These are phyloP conservation scores for Mastomys natalensis DNA, from an alignment of 2,113 vertebrate species.

Conservation along the genomic window DNA sequence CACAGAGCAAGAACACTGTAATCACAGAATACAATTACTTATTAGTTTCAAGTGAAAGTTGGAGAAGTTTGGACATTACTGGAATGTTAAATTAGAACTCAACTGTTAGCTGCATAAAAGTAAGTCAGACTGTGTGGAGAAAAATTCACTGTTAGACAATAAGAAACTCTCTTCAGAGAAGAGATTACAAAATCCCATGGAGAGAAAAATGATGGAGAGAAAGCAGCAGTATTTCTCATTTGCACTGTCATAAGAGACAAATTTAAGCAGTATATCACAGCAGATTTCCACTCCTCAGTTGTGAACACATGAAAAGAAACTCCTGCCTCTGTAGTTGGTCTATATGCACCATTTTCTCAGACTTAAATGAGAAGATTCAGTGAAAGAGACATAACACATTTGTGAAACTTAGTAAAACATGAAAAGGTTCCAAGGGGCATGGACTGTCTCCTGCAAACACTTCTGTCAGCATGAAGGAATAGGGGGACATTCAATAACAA, in stretches of 20 bases:
- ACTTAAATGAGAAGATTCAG: constrained; percentile 60
- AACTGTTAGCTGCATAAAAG: constrained; percentile 69
- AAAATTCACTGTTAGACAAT: constrained; percentile 69
- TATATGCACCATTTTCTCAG: constrained; percentile 52
- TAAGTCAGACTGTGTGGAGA: constrained; percentile 47
- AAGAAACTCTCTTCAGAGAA: constrained; percentile 66
- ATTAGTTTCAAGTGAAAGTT: constrained; percentile 20
- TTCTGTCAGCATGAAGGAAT: not conserved
- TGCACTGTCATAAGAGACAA: constrained; percentile 67
- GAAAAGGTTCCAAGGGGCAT: not conserved
- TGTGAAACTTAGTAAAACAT: not conserved
- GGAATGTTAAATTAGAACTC: constrained; percentile 61
- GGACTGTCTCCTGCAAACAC: not conserved
- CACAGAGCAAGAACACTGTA: not conserved
- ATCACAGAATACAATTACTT: not conserved
- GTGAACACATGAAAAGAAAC: constrained; percentile 65
- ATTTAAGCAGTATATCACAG: not conserved
- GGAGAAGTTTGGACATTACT: constrained; percentile 14
- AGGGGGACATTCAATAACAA: not conserved
- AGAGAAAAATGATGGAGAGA: constrained; percentile 57
- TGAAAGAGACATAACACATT: constrained; percentile 21
- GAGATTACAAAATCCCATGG: constrained; percentile 41
- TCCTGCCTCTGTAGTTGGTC: constrained; percentile 33
- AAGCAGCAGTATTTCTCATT: constrained; percentile 67
- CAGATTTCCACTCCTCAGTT: constrained; percentile 56